Base-by-base conservation (phyloP, 1,140 invertebrate species). In the Marisa cornuarietis region DNA sequence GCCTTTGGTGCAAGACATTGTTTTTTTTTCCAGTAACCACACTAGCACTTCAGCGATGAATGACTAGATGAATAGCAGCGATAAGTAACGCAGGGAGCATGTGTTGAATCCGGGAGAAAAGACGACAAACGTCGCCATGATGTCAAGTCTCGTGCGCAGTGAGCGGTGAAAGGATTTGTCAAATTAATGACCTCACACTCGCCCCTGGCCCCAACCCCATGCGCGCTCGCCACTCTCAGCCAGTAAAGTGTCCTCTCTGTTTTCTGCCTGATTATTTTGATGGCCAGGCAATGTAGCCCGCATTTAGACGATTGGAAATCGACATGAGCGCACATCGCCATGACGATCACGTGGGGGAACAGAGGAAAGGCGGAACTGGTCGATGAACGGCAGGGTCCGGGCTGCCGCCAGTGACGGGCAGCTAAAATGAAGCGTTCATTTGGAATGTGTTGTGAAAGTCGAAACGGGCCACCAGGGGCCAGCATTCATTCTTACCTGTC, bases 291-390 rank as follows among this genome's bases (percentile, higher is more conserved):
- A 75, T 75, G 73, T 75, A 52, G 73, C 20, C 52, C 73, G 58
- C 73, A 75, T 75, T 75, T 61, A 58, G 58, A 52, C 73, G 73
- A 75, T 75, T 75, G 73, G 26, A 75, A 75, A 75, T 75, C 54
- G 73, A 75, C 73, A 62, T 51, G 73, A 61, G 52, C 73, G 73
- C 42, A 22, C 54, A 72, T 75, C 58, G 73, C 73, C 58, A 75
- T 52, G 73, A 20, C 18, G 73, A 58, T 75, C 73, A 75, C 73
- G 73, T 75, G 73, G 58, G 51, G 22, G n/a, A 58, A 75, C 73
- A 75, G 73, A 24, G 58, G 18, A 75, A 75, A 75, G 73, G 73
- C 73, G 73, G 73, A 62, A 75, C 73, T 16, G 58, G 58, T 75
- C 73, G 73, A 75, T 75, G 11, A 75, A n/a, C 26, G 52, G 11